phyloP scores from a whole-genome alignment of 1,140 invertebrate genomes.

The Lethrus apterus region DNA sequence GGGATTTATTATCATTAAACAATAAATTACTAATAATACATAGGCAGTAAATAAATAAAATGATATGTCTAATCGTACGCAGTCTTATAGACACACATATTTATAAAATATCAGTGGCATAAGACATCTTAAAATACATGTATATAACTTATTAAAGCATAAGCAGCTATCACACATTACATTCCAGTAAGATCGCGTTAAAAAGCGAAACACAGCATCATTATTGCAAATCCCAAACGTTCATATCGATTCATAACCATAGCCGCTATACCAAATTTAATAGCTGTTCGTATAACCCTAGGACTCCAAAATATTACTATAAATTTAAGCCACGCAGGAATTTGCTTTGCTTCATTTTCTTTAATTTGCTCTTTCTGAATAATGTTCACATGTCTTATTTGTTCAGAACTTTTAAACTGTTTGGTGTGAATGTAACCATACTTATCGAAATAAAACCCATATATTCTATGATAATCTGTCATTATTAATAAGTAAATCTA shows the following conservation, averaged over 20 bases:
- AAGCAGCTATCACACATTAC: too few relatives aligned
- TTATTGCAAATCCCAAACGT: conserved; percentile 32
- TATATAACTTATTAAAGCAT: not conserved
- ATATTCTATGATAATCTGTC: conserved; percentile 8
- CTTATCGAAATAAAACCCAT: conserved; percentile 20
- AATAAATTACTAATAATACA: not conserved
- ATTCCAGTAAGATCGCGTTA: too few relatives aligned
- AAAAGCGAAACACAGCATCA: conserved; percentile 33
- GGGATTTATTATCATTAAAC: too few relatives aligned
- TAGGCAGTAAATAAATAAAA: not conserved
- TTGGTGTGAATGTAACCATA: conserved; percentile 22
- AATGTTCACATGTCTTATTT: not conserved
- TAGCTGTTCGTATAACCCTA: conserved; percentile 31
- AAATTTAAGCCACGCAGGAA: conserved; percentile 28
- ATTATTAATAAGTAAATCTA: too few relatives aligned
- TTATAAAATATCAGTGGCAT: not conserved
- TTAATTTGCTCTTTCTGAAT: not conserved
- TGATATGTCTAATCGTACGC: not conserved
- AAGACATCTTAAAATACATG: not conserved
- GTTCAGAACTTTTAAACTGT: conserved; percentile 4
- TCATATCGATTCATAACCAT: conserved; percentile 35
- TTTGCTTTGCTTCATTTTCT: conserved; percentile 9
- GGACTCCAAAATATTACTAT: conserved; percentile 35
- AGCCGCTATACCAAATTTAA: conserved; percentile 33
- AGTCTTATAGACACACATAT: not conserved